phyloP scores from a whole-genome alignment of 2,888 invertebrate genomes.

The Formica aserva region DNA sequence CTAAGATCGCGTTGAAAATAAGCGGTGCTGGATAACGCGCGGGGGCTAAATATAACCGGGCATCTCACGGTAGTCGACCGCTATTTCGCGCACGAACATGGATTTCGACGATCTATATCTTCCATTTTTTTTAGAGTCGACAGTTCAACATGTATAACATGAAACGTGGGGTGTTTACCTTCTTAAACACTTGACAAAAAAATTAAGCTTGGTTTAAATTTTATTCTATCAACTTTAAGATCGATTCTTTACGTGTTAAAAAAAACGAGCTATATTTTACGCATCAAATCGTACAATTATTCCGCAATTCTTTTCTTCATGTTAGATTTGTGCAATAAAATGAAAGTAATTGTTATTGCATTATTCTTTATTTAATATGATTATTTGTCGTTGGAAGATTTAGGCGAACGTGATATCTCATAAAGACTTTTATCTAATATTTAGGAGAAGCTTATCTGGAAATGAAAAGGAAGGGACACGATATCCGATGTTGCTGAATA shows the following conservation, averaged over 20 bases:
- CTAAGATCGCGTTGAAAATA: slow-evolving; percentile 80
- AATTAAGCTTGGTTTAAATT: not conserved
- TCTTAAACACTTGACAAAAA: not conserved
- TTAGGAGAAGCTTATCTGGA: slow-evolving; percentile 4
- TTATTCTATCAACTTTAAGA: not conserved
- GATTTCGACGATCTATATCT: slow-evolving; percentile 24
- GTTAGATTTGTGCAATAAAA: not conserved
- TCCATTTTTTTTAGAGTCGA: not conserved
- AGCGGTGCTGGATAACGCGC: slow-evolving; percentile 83
- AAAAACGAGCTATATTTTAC: not conserved
- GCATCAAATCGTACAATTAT: not conserved
- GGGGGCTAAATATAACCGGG: slow-evolving; percentile 80
- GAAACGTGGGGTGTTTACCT: not conserved
- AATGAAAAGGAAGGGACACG: not conserved
- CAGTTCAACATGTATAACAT: not conserved
- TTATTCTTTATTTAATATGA: not conserved
- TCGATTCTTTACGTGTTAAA: not conserved
- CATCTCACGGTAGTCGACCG: slow-evolving; percentile 39
- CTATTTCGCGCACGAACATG: slow-evolving; percentile 39
- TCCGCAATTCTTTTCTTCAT: too few species aligned
- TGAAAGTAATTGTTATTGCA: not conserved
- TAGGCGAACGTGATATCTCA: not conserved
- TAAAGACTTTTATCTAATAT: not conserved
- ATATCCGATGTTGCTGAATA: slow-evolving; percentile 39
- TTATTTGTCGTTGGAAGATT: too few species aligned